Evolutionary conservation across 2,113 vertebrate genomes (phyloP).

Genomic region (Phainopepla nitens): DNA sequence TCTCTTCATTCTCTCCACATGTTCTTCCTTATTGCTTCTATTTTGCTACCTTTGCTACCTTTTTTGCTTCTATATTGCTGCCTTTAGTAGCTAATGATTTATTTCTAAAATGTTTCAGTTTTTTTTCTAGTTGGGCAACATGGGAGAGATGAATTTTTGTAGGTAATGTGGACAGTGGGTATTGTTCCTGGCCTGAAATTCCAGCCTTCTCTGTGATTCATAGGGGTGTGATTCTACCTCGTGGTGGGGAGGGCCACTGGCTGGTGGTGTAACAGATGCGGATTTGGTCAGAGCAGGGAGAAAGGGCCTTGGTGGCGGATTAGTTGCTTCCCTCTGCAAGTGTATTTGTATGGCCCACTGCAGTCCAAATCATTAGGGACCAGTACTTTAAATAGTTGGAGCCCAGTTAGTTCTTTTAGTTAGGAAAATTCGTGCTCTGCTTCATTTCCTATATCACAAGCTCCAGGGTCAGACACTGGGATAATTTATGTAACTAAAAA

Average conservation of each 20-base stretch:
- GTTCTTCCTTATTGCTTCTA: not conserved
- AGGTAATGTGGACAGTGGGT: not conserved
- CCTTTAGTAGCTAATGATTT: not conserved
- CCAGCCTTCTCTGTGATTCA: rapidly evolving
- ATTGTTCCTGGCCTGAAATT: not conserved
- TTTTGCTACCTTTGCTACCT: not conserved
- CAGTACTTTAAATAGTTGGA: not conserved
- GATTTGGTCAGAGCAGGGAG: not conserved
- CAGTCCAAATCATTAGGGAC: not conserved
- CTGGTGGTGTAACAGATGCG: not conserved
- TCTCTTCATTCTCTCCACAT: not conserved
- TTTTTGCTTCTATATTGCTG: not conserved
- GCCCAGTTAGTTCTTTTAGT: not conserved
- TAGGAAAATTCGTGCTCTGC: not conserved
- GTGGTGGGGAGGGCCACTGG: not conserved
- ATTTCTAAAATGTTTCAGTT: not conserved
- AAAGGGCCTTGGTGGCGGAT: not conserved
- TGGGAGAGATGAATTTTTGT: not conserved
- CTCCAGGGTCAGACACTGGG: not conserved
- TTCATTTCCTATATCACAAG: not conserved
- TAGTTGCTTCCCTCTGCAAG: not conserved
- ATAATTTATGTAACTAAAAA: conserved; percentile 37
- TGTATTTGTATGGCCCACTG: not conserved
- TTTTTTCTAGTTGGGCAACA: not conserved
- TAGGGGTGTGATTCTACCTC: not conserved